Evolutionary conservation across 2,888 invertebrate genomes (phyloP), one percentile per base, ranked within the genome.

Genomic region (Tipula unca): DNA sequence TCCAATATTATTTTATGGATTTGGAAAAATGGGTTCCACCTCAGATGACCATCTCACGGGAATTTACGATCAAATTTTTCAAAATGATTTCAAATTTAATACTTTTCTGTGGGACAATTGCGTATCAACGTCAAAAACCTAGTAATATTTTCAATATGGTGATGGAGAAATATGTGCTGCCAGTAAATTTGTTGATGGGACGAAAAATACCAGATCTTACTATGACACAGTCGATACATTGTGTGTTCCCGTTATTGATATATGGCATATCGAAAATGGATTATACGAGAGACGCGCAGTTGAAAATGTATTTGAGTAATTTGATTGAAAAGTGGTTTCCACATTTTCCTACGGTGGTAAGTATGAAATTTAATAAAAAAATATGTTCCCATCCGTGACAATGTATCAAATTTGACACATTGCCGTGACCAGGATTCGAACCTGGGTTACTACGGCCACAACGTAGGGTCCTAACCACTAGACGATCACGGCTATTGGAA

Each of bases 391-490:
- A 17, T 17, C 48, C 48, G 48, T 54, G 48, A 54, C 48, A 54
- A 54, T 54, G 48, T n/a, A 6, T 14, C 42, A 42, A 14, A 42
- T 42, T 20, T 84, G 39, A 25, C 13, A 82, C 82, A 13, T 83
- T 87, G 87, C 91, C 91, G 91, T 92, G 92, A 92, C 92, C 92
- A 92, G 92, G 92, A 92, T 92, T 92, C 92, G 92, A 92, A 92
- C 92, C 92, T 92, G 92, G 92, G 92, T 92, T 92, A 92, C 92
- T 92, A 92, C 92, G 92, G 92, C 92, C 92, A 92, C 92, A 92
- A 92, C 92, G 92, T 92, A 92, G 92, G 91, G 92, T 92, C 90
- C 91, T 91, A 91, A 91, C 91, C 91, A 92, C 87, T 87, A 87
- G 87, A 87, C 87, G 87, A 87, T 87, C 87, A 87, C 87, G 87